Percentiles rank a stretch among this genome's conserved stretches.
phyloP scores from a whole-genome alignment of 1,140 invertebrate genomes.

The Bilobella aurantiaca region DNA sequence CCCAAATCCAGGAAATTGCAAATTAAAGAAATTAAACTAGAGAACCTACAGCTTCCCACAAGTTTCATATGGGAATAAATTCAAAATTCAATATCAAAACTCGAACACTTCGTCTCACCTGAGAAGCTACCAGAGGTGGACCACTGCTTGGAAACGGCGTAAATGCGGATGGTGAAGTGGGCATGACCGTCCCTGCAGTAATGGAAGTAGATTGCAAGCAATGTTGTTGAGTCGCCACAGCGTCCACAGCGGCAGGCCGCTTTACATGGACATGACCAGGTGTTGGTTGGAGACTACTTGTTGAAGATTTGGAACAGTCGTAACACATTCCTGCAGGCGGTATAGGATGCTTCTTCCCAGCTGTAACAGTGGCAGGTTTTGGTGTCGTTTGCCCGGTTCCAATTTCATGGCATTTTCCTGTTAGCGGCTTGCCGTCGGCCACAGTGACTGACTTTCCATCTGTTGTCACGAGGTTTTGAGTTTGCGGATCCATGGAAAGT shows the following conservation, averaged over 20 bases:
- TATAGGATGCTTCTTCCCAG: background rate
- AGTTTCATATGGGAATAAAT: no score
- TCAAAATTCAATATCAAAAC: no score
- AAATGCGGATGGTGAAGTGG: background rate
- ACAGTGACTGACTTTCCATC: no score
- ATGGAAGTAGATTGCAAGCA: background rate
- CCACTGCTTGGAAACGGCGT: slow-evolving; percentile 7
- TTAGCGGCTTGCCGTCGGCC: no score
- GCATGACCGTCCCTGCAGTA: slow-evolving; percentile 12
- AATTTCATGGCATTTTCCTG: no score
- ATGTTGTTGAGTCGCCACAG: background rate
- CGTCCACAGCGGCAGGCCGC: slow-evolving; percentile 30
- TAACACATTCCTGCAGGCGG: slow-evolving; percentile 6
- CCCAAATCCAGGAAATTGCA: background rate
- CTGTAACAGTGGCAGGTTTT: background rate
- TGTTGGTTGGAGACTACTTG: slow-evolving; percentile 7
- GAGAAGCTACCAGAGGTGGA: slow-evolving; percentile 34
- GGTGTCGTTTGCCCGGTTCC: no score
- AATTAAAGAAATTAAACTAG: no score
- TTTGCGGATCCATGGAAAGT: no score
- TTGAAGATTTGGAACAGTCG: slow-evolving; percentile 29
- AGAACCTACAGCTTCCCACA: no score
- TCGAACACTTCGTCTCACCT: no score
- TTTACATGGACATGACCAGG: slow-evolving; percentile 26
- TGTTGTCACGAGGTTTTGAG: no score